phyloP scores from a whole-genome alignment of 2,113 vertebrate genomes.

The Quiscalus mexicanus region DNA sequence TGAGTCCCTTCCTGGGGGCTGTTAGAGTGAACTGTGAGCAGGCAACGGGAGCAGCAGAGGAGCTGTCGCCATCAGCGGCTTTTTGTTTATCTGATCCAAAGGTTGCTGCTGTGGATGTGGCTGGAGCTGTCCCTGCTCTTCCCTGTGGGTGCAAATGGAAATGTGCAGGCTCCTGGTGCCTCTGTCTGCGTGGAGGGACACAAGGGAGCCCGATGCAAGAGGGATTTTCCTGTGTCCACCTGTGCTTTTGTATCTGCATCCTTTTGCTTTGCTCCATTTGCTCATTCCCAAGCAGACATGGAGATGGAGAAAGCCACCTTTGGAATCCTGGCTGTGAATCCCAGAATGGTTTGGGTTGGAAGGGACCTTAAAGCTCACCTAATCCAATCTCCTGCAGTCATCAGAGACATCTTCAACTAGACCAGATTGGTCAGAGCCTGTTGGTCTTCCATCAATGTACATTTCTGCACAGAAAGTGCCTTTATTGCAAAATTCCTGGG shows the following conservation, averaged over 20 bases:
- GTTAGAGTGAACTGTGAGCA: background rate
- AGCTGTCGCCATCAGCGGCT: background rate
- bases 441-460: background rate
- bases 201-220: rapidly evolving
- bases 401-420: background rate
- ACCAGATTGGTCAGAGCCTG: rapidly evolving
- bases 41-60: background rate
- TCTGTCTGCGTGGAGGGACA: background rate
- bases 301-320: background rate
- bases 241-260: rapidly evolving
- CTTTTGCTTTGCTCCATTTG: rapidly evolving
- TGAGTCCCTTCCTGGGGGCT: background rate
- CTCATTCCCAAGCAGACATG: rapidly evolving
- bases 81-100: slow-evolving; percentile 8
- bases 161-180: background rate
- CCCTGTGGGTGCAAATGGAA: background rate
- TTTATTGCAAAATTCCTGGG: background rate
- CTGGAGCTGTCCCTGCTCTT: background rate
- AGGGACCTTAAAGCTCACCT: background rate
- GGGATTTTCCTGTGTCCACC: background rate
- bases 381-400: background rate
- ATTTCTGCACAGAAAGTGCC: background rate
- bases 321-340: background rate
- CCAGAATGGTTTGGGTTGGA: background rate
- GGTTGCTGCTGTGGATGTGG: background rate